Evolutionary conservation across 2,888 invertebrate species (phyloP), one percentile per base, ranked within the genome.

Genomic region (Drepana falcataria): DNA sequence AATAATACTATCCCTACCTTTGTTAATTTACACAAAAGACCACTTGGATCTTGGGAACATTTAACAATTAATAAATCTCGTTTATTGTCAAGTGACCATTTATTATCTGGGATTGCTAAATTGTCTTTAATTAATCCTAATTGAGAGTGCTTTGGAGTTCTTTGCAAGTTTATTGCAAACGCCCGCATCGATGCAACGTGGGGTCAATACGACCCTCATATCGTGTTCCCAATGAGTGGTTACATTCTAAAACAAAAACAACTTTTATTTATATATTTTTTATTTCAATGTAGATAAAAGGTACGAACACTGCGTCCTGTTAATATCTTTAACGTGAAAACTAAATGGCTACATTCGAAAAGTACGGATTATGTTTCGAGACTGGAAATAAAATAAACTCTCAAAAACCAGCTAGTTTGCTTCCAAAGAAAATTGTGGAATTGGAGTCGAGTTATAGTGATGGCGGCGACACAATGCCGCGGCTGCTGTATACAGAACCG

Each of bases 101-200:
- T 80, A 85, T 85, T 83, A 82, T 81, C 78, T 76, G 81, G 79
- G 83, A 79, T 88, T 83, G 87, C 88, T 88, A 87, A 90, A 90
- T 90, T 90, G 87, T 88, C 87, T 87, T 84, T 89, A 89, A 91
- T 91, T 88, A 87, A 87, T 87, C 84, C 79, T 87, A 89, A 90
- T 91, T 90, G 83, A 88, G 87, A 72, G 87, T 83, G 81, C 81
- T 84, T 81, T 73, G 60, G 67, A 72, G 78, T 77, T 68, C 73
- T 87, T 86, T 75, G 84, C 85, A 69, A 80, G 78, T 74, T 80
- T 82, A 82, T 82, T 84, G 87, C 86, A 69, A 82, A 80, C 79
- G 83, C 90, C 90, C 90, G 90, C 89, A 90, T 90, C 66, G 65
- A 58, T 59, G 53, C 59, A 58, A 69, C 71, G 75, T 74, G 68